Evolutionary conservation across 1,140 invertebrate species (phyloP), one percentile per base, ranked within the genome.

Genomic region (Drosophila repletoides): DNA sequence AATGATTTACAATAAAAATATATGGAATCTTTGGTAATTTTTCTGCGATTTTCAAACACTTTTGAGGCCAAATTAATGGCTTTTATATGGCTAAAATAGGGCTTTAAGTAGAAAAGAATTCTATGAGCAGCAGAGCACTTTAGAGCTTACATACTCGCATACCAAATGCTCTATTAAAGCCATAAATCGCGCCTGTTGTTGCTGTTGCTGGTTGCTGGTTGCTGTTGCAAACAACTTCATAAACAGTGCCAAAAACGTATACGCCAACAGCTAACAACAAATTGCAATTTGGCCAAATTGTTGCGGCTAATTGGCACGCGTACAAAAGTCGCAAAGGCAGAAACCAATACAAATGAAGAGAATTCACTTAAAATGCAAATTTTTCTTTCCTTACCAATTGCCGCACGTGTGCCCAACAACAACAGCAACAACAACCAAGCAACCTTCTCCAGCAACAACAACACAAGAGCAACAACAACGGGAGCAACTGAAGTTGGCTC

Each of bases 201-300:
- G n/a, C n/a, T n/a, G n/a, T n/a, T n/a, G n/a, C n/a, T n/a, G n/a
- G n/a, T n/a, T n/a, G 29, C 17, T 2, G 33, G 17, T 17, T 49
- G 19, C 17, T 29, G 24, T 29, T 19, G 26, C 45, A 43, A 60
- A 84, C 79, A 84, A 84, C 74, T 84, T 84, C 79, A 84, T 84
- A 84, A 84, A 84, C 65, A 67, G 64, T 52, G 34, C 49, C 58
- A 52, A 72, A 61, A 61, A 67, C 56, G 53, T 66, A 53, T 51
- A 83, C 77, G 65, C 64, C 59, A 76, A 83, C 79, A 83, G 79
- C 74, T 83, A 79, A 83, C 79, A 83, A 79, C 79, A 77, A 73
- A 84, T 83, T 83, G 79, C 79, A 84, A 83, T 83, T 83, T 83
- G 79, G 80, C 79, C 80, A 84, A 83, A 83, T 83, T 83, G 79